Evolutionary conservation across 2,888 invertebrate species (phyloP).

Genomic region (Eucera pruinosa): DNA sequence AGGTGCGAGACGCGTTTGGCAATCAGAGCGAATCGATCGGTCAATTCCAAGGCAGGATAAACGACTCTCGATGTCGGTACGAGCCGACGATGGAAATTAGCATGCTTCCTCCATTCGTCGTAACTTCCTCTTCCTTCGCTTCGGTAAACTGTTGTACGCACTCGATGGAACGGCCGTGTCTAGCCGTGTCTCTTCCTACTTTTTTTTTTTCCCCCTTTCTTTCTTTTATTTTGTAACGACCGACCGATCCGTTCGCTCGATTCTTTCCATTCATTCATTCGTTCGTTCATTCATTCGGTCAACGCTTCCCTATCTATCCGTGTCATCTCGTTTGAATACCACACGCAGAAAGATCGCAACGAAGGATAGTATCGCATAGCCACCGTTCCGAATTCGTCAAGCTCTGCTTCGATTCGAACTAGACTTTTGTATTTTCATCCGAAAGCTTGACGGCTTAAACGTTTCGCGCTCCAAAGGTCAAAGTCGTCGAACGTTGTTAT

Average conservation of each 20-base stretch:
- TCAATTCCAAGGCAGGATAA: slow-evolving; percentile 58
- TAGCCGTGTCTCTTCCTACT: slow-evolving; percentile 32
- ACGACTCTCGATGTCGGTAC: slow-evolving; percentile 69
- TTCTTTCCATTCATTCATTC: too few species aligned
- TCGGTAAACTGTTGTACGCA: slow-evolving; percentile 73
- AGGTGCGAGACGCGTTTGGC: slow-evolving; percentile 37
- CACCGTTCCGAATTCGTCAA: slow-evolving; percentile 10
- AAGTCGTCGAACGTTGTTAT: too few species aligned
- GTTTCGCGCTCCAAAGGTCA: too few species aligned
- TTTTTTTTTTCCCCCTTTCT: not conserved
- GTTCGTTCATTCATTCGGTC: too few species aligned
- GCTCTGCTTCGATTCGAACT: not conserved
- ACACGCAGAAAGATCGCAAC: too few species aligned
- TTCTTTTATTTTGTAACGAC: not conserved
- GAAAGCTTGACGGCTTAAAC: too few species aligned
- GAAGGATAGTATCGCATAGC: too few species aligned
- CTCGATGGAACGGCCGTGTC: slow-evolving; percentile 67
- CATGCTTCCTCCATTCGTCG: slow-evolving; percentile 67
- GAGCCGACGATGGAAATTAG: slow-evolving; percentile 73
- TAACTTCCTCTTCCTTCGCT: slow-evolving; percentile 72
- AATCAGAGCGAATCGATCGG: slow-evolving; percentile 72
- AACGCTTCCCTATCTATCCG: not conserved
- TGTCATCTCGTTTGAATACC: not conserved
- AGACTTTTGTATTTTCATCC: too few species aligned
- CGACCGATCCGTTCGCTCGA: too few species aligned